Evolutionary conservation across 1,140 invertebrate species (phyloP), one percentile per base, ranked within the genome.

Genomic region (Zaprionus tsacasi): DNA sequence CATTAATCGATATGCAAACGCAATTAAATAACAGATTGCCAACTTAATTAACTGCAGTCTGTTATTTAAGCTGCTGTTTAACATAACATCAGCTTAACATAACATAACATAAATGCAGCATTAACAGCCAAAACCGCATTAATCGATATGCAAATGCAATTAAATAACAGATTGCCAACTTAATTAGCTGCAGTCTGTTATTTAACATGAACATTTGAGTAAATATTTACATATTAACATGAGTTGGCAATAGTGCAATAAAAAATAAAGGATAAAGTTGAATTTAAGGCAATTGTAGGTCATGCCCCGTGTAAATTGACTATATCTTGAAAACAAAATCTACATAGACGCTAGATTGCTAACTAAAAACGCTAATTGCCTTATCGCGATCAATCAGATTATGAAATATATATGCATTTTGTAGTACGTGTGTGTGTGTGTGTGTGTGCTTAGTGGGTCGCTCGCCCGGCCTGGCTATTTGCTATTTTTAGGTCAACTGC

Each of bases 401-500:
- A 50, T 38, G 33, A 50, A 52, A 15, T 45, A 45, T 21, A 72
- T 50, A 45, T 36, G 33, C 25, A 56, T 25, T 27, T 1, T 12
- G 8, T 15, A 25, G 27, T 21, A 11, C 15, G 21, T 50, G 8
- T 30, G 15, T 52, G 60, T 25, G n/a, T 10, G 33, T 56, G 15
- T 33, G 25, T 17, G 35, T 35, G 57, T 70, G 21, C 56, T 69
- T 69, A 73, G 65, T 73, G 65, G 72, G 58, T 63, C 71, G 71
- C 50, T 69, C n/a, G 59, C 57, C 12, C 21, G 45, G 30, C 27
- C 17, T 38, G 21, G 68, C 64, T 78, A 67, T 55, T 75, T 68
- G 66, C 70, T 80, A 81, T 80, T 88, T 87, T 83, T 89, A 68
- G 83, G 83, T 89, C 83, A 87, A 80, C 77, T 88, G 85, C 80